These are phyloP conservation scores for Labroides dimidiatus DNA, from an alignment of 2,797 vertebrate genomes.

Conservation along the genomic window DNA sequence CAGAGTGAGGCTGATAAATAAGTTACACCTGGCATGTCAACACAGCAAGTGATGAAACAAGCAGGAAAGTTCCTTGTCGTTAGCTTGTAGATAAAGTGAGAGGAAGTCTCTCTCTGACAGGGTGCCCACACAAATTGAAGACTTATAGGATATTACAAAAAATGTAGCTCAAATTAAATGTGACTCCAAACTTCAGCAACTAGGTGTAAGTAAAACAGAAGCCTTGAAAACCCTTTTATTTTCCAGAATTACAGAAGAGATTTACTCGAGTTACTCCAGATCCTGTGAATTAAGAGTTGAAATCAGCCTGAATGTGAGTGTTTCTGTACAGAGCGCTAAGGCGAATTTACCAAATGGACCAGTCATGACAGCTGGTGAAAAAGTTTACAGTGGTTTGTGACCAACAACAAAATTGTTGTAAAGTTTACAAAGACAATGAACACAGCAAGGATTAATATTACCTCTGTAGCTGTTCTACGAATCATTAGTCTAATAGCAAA, in stretches of 20 bases:
- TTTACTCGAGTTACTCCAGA: slow-evolving; percentile 5
- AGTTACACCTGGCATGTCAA: neutral
- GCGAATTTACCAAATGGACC: too few species aligned
- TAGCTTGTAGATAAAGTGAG: slow-evolving; percentile 15
- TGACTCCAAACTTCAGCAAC: neutral
- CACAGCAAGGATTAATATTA: too few species aligned
- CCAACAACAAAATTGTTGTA: too few species aligned
- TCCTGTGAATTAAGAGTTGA: neutral
- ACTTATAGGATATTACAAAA: neutral
- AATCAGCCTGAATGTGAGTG: too few species aligned
- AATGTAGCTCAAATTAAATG: neutral
- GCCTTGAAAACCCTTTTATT: too few species aligned
- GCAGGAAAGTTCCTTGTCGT: neutral
- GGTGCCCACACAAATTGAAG: neutral
- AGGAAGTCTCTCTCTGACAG: neutral
- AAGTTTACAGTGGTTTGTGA: too few species aligned
- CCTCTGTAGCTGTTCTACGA: too few species aligned
- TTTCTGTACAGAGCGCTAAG: too few species aligned
- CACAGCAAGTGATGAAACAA: neutral
- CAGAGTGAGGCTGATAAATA: neutral
- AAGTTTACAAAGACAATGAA: too few species aligned
- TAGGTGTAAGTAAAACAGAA: neutral
- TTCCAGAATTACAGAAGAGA: neutral
- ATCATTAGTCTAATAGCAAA: too few species aligned
- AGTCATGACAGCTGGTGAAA: too few species aligned